Percentiles rank a stretch among this genome's conserved stretches.
Conservation (phyloP, 2,113 vertebrate genomes). For the Baryphthengus martii region DNA sequence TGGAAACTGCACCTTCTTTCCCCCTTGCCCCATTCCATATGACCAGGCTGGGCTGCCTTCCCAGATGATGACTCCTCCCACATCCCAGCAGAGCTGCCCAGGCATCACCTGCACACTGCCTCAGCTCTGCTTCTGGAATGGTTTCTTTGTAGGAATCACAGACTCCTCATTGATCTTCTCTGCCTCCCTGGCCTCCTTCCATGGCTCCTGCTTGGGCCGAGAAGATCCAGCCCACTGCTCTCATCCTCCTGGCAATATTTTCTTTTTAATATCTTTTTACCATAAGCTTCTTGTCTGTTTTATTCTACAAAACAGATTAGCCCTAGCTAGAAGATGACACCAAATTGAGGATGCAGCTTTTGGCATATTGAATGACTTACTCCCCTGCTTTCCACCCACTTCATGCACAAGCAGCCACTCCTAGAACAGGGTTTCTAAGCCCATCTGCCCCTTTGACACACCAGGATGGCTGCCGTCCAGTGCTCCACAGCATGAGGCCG, state of each 20-base stretch:
- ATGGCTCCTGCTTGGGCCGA: not conserved
- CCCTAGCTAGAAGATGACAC: not conserved
- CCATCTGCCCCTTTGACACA: fast-evolving
- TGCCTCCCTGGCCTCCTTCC: not conserved
- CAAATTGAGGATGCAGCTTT: not conserved
- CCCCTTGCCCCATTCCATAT: not conserved
- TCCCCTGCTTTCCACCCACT: not conserved
- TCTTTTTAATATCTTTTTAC: not conserved
- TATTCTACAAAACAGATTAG: not conserved
- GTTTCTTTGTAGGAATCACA: constrained; percentile 40
- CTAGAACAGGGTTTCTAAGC: not conserved
- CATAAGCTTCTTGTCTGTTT: not conserved
- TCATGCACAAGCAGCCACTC: not conserved
- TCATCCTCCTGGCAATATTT: not conserved
- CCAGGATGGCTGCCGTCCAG: fast-evolving
- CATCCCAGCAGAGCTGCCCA: not conserved
- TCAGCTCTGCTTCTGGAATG: not conserved
- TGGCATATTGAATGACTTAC: not conserved
- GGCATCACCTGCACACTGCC: not conserved
- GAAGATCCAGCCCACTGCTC: not conserved
- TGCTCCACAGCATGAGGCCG: not conserved
- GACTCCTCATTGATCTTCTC: constrained; percentile 20
- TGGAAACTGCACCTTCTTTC: not conserved
- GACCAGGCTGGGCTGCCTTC: not conserved
- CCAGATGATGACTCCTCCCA: not conserved